Evolutionary conservation across 2,888 invertebrate species (phyloP).

Genomic region (Hydrotaea cyrtoneurina): DNA sequence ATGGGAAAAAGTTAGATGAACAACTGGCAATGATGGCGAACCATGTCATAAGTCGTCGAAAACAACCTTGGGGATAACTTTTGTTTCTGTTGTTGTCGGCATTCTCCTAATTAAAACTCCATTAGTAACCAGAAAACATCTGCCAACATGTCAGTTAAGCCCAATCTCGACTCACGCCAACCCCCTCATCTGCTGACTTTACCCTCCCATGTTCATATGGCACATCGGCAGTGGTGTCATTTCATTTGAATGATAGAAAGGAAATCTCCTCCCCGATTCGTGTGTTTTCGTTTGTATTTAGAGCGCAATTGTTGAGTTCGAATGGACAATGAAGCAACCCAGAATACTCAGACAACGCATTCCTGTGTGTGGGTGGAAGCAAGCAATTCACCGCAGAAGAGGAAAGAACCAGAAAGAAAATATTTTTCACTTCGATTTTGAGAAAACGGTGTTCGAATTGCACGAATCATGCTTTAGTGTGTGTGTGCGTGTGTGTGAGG

Average conservation of each 20-base stretch:
- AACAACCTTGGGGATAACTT: background rate
- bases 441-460: background rate
- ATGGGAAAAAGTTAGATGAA: no score
- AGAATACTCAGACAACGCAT: background rate
- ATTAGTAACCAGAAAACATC: conserved; percentile 34
- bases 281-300: background rate
- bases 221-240: background rate
- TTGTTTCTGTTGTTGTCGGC: background rate
- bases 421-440: background rate
- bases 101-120: conserved; percentile 43
- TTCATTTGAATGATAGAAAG: background rate
- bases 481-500: background rate
- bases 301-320: background rate
- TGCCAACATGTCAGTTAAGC: conserved; percentile 6
- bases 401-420: background rate
- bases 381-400: background rate
- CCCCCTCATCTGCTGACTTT: background rate
- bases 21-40: background rate
- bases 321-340: background rate
- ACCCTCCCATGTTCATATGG: background rate
- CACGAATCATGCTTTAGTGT: background rate
- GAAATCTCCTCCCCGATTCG: background rate
- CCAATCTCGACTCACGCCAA: background rate
- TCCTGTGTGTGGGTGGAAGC: background rate
- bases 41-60: background rate